These are phyloP conservation scores for Hippocampus comes DNA, from an alignment of 2,113 vertebrate species.

Conservation along the genomic window DNA sequence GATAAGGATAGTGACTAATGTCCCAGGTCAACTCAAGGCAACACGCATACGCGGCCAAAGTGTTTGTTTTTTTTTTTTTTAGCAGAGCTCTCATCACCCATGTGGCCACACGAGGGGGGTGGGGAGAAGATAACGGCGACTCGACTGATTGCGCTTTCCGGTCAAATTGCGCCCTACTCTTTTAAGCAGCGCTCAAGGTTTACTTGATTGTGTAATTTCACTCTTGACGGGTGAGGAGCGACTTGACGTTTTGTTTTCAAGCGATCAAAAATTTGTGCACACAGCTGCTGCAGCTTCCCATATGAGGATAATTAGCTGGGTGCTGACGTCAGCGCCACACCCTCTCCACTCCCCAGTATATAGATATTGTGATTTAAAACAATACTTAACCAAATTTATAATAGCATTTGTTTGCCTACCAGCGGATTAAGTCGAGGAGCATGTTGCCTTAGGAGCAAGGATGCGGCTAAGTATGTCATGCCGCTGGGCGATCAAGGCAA, in stretches of 20 bases:
- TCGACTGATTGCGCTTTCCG: constrained; percentile 57
- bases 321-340: background rate
- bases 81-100: constrained; percentile 58
- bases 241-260: background rate
- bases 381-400: too few species aligned
- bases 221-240: constrained; percentile 3
- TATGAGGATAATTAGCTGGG: background rate
- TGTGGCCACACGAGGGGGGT: constrained; percentile 26
- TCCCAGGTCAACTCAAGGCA: constrained; percentile 37
- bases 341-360: background rate
- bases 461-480: too few species aligned
- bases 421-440: too few species aligned
- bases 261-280: background rate
- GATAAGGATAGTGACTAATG: constrained; percentile 56
- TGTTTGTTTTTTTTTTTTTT: constrained; percentile 21
- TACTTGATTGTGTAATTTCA: background rate
- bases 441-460: too few species aligned
- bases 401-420: too few species aligned
- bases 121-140: constrained; percentile 47
- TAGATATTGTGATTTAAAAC: too few species aligned
- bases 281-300: background rate
- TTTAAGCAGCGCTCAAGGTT: background rate
- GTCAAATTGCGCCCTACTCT: constrained; percentile 31
- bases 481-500: too few species aligned
- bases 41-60: constrained; percentile 38